Evolutionary conservation across 2,888 invertebrate genomes (phyloP).

Genomic region (Ametastegia equiseti): DNA sequence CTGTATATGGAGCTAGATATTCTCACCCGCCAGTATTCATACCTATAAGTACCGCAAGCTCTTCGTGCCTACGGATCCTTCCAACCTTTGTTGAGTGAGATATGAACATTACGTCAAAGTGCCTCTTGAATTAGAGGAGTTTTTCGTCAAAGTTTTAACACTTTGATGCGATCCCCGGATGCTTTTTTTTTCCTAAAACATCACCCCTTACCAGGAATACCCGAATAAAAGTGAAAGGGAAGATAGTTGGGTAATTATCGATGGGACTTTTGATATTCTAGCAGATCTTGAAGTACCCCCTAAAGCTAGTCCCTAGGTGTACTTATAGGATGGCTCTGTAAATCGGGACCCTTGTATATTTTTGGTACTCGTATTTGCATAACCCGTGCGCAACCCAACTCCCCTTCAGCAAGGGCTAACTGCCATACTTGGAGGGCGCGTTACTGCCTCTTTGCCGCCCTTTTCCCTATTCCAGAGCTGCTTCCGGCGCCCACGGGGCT

Average conservation of each 20-base stretch:
- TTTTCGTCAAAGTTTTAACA: constrained; percentile 13
- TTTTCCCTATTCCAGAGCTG: constrained; percentile 53
- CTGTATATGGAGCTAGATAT: constrained; percentile 21
- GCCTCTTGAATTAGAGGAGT: not conserved
- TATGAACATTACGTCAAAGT: not conserved
- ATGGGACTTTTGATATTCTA: constrained; percentile 12
- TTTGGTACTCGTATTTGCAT: constrained; percentile 49
- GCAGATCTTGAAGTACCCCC: not conserved
- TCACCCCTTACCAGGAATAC: not conserved
- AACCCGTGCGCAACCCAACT: constrained; percentile 41
- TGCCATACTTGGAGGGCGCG: constrained; percentile 60
- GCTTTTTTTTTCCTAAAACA: too few relatives aligned
- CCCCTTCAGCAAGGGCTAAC: constrained; percentile 57
- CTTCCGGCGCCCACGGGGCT: constrained; percentile 56
- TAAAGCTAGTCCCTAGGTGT: constrained; percentile 10
- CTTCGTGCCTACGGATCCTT: constrained; percentile 40
- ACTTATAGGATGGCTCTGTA: constrained; percentile 27
- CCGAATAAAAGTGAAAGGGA: not conserved
- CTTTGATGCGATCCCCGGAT: too few relatives aligned
- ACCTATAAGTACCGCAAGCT: constrained; percentile 22
- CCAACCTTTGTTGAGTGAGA: not conserved
- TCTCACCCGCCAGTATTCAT: constrained; percentile 4
- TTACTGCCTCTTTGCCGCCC: constrained; percentile 56
- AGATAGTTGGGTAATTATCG: not conserved
- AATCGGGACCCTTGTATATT: constrained; percentile 48